These are phyloP conservation scores for Bufo gargarizans DNA, from an alignment of 2,113 vertebrate genomes.

Conservation along the genomic window DNA sequence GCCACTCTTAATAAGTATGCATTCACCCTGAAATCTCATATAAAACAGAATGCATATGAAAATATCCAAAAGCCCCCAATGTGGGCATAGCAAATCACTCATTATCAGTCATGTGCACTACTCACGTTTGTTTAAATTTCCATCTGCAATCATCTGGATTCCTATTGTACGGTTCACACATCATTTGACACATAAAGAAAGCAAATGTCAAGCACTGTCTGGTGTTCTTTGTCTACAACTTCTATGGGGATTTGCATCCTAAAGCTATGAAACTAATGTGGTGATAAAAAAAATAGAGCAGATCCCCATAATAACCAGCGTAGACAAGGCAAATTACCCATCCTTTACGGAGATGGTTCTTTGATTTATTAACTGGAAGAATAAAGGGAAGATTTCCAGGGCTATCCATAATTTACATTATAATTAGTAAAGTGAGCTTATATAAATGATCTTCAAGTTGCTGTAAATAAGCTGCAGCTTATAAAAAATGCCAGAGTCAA, in stretches of 20 bases:
- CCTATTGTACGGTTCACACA: slow-evolving; percentile 67
- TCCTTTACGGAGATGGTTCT: slow-evolving; percentile 53
- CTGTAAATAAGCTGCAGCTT: slow-evolving; percentile 55
- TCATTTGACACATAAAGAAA: slow-evolving; percentile 62
- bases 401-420: slow-evolving; percentile 72
- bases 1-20: neutral
- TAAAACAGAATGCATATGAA: neutral
- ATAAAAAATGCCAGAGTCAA: slow-evolving; percentile 37
- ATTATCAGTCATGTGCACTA: slow-evolving; percentile 60
- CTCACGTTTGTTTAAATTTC: slow-evolving; percentile 67
- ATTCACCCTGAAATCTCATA: neutral
- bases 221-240: slow-evolving; percentile 59
- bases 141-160: slow-evolving; percentile 57
- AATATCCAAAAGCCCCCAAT: slow-evolving; percentile 51
- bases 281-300: slow-evolving; percentile 45
- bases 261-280: slow-evolving; percentile 55
- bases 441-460: slow-evolving; percentile 71
- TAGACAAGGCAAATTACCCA: slow-evolving; percentile 49
- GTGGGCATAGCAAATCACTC: slow-evolving; percentile 61
- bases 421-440: slow-evolving; percentile 68
- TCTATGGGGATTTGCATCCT: slow-evolving; percentile 57
- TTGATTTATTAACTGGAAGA: slow-evolving; percentile 67
- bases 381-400: slow-evolving; percentile 67
- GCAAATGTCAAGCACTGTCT: slow-evolving; percentile 61
- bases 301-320: slow-evolving; percentile 6